Conservation (phyloP, 2,888 invertebrate species). For the Calephelis perditalis region DNA sequence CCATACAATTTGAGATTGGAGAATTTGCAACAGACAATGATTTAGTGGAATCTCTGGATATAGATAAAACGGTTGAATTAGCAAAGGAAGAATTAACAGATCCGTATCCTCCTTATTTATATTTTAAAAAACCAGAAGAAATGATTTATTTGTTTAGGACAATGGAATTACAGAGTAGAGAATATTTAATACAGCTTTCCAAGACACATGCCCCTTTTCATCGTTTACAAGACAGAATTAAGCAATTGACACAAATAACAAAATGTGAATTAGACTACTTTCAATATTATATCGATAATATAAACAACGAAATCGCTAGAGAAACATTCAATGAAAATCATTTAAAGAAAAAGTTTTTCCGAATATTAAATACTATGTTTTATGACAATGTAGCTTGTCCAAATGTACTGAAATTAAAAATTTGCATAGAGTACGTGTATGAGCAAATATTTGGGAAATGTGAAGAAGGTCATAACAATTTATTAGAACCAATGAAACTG, state of each 20-base stretch:
- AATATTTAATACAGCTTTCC: slow-evolving; percentile 61
- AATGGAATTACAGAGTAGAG: slow-evolving; percentile 70
- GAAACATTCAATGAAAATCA: slow-evolving; percentile 57
- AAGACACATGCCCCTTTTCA: slow-evolving; percentile 56
- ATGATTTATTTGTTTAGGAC: slow-evolving; percentile 62
- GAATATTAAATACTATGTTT: slow-evolving; percentile 59
- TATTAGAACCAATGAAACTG: slow-evolving; percentile 68
- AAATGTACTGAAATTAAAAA: slow-evolving; percentile 57
- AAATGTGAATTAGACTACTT: slow-evolving; percentile 63
- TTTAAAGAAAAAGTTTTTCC: slow-evolving; percentile 61
- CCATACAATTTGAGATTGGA: slow-evolving; percentile 60
- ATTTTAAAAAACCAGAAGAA: slow-evolving; percentile 53
- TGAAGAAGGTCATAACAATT: slow-evolving; percentile 63
- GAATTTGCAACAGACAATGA: slow-evolving; percentile 61
- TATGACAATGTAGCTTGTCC: slow-evolving; percentile 64
- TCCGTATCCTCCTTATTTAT: slow-evolving; percentile 49
- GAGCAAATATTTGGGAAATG: slow-evolving; percentile 68
- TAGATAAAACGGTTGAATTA: slow-evolving; percentile 59
- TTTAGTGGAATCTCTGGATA: slow-evolving; percentile 58
- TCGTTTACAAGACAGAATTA: slow-evolving; percentile 50
- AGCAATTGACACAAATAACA: slow-evolving; percentile 51
- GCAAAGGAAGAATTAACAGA: slow-evolving; percentile 54
- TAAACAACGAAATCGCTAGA: slow-evolving; percentile 53
- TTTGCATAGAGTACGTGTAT: slow-evolving; percentile 69
- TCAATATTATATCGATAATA: slow-evolving; percentile 59